Percentiles rank a stretch among this genome's conserved stretches.
phyloP scores from a whole-genome alignment of 2,797 vertebrate genomes.

The Aulostomus chinensis region DNA sequence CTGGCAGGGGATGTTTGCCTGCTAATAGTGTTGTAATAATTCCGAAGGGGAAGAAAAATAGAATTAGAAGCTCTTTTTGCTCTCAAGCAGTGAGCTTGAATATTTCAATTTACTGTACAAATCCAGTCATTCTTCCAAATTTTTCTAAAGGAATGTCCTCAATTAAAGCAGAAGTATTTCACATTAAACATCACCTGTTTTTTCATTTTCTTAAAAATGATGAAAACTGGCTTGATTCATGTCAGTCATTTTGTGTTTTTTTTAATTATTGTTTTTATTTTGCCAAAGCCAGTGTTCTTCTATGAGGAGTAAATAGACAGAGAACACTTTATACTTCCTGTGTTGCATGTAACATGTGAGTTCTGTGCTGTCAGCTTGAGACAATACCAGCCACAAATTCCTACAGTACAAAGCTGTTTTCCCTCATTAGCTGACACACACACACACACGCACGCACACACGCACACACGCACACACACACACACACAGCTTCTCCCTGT shows the following conservation, averaged over 20 bases:
- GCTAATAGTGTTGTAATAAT: constrained; percentile 61
- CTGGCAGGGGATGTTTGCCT: constrained; percentile 62
- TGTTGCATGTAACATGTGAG: constrained; percentile 11
- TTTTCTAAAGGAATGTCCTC: constrained; percentile 11
- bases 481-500: constrained; percentile 52
- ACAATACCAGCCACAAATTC: constrained; percentile 57
- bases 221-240: not conserved
- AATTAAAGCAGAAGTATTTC: constrained; percentile 10
- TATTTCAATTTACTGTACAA: constrained; percentile 31
- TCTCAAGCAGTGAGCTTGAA: constrained; percentile 21
- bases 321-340: constrained; percentile 18
- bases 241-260: too few species aligned
- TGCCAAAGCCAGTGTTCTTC: constrained; percentile 11
- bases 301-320: not conserved
- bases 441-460: constrained; percentile 39
- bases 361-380: constrained; percentile 52
- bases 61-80: constrained; percentile 61
- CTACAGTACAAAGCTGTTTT: constrained; percentile 57
- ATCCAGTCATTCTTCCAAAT: constrained; percentile 3
- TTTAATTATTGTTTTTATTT: not conserved
- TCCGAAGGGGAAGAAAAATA: constrained; percentile 40
- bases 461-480: not conserved
- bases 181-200: constrained; percentile 7
- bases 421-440: constrained; percentile 64
- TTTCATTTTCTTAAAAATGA: constrained; percentile 1